Evolutionary conservation across 2,113 vertebrate genomes (phyloP).

Genomic region (Petromus typicus): DNA sequence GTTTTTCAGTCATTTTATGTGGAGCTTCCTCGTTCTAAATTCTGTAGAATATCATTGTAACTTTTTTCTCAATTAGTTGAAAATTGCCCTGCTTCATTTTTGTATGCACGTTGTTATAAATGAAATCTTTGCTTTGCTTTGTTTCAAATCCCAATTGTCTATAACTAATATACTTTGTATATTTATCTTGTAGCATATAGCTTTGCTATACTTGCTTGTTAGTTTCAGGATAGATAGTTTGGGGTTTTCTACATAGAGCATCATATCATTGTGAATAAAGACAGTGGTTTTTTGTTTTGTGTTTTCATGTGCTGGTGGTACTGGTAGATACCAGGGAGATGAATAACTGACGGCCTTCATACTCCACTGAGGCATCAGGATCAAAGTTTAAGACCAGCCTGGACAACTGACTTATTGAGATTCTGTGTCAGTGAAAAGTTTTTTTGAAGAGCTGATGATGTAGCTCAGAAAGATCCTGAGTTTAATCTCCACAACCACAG

Average conservation of each 20-base stretch:
- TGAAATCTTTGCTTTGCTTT: not conserved
- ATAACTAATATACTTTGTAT: not conserved
- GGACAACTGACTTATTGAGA: not conserved
- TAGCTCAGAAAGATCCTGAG: not conserved
- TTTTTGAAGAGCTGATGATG: not conserved
- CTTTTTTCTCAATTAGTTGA: not conserved
- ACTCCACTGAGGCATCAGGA: not conserved
- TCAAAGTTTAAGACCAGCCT: not conserved
- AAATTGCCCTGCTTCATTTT: not conserved
- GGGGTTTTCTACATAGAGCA: not conserved
- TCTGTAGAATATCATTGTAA: not conserved
- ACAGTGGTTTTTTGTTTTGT: not conserved
- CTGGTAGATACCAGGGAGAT: not conserved
- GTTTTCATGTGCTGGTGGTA: not conserved
- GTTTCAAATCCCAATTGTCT: slow-evolving; percentile 2
- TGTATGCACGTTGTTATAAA: not conserved
- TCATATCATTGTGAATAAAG: slow-evolving; percentile 1
- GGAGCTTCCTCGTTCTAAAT: not conserved
- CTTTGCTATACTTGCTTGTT: not conserved
- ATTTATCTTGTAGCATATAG: not conserved
- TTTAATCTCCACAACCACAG: not conserved
- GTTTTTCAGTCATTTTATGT: not conserved
- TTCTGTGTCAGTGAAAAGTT: not conserved
- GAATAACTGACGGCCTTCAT: not conserved
- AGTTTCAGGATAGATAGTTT: not conserved